These are phyloP conservation scores for Acanthopleura granulata DNA, from an alignment of 2,888 invertebrate species.

Conservation along the genomic window DNA sequence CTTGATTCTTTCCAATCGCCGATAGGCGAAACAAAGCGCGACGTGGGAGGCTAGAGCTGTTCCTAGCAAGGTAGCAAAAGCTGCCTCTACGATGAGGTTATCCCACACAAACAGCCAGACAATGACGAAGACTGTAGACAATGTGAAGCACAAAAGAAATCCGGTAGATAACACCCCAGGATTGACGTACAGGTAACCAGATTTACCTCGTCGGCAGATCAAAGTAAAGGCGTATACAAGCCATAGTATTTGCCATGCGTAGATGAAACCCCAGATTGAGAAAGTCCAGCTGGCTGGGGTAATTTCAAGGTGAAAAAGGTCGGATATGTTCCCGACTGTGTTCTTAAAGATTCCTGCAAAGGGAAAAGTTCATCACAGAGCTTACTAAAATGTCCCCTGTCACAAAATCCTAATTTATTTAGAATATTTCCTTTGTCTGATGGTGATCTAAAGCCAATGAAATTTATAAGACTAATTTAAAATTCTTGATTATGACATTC, in stretches of 20 bases:
- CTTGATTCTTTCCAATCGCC: conserved; percentile 34
- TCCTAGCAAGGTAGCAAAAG: conserved; percentile 26
- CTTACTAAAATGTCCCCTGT: too few species aligned
- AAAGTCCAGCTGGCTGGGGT: conserved; percentile 65
- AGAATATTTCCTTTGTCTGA: too few species aligned
- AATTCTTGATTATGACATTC: too few species aligned
- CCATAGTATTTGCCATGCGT: conserved; percentile 59
- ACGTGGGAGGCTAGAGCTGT: conserved; percentile 35
- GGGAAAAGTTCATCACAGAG: too few species aligned
- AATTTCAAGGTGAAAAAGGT: conserved; percentile 50
- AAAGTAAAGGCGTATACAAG: conserved; percentile 52
- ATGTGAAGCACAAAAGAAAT: conserved; percentile 43
- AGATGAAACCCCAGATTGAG: conserved; percentile 55
- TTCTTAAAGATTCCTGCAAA: conserved; percentile 50
- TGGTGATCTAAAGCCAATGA: too few species aligned
- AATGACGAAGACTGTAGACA: conserved; percentile 49
- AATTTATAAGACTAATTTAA: too few species aligned
- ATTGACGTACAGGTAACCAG: conserved; percentile 49
- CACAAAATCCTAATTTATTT: too few species aligned
- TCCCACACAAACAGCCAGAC: conserved; percentile 64
- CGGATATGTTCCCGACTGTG: conserved; percentile 51
- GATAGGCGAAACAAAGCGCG: conserved; percentile 35
- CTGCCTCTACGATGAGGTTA: conserved; percentile 31
- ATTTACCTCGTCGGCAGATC: conserved; percentile 41
- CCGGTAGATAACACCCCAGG: conserved; percentile 50